Evolutionary conservation across 1,140 invertebrate species (phyloP).

Genomic region (Cherax quadricarinatus): DNA sequence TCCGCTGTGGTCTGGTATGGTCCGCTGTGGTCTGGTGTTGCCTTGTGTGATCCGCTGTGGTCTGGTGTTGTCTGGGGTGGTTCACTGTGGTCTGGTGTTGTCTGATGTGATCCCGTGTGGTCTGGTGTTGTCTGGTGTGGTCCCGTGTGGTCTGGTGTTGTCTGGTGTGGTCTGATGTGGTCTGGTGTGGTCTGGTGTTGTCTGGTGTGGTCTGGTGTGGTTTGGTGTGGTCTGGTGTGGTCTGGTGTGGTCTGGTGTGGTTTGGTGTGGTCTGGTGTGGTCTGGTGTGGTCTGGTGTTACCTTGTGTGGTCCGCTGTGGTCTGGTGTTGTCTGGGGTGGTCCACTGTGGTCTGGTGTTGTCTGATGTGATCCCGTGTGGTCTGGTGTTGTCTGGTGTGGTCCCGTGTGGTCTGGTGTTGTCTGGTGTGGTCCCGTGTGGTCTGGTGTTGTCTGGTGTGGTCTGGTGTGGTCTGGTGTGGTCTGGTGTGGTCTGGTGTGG

Average conservation of each 20-base stretch:
- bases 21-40: conserved; percentile 13
- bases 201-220: conserved; percentile 7
- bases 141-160: not conserved
- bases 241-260: conserved; percentile 1
- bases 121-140: conserved; percentile 9
- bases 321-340: conserved; percentile 1
- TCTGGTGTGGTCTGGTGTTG: conserved; percentile 7
- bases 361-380: not conserved
- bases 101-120: not conserved
- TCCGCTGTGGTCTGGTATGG: not conserved
- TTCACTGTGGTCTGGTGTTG: no score
- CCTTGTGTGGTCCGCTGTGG: conserved; percentile 5
- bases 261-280: conserved; percentile 18
- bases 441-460: conserved; percentile 1
- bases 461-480: not conserved
- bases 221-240: conserved; percentile 18
- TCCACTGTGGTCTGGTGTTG: conserved; percentile 12
- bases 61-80: conserved; percentile 5
- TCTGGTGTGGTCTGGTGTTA: conserved; percentile 9
- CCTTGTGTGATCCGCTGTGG: not conserved
- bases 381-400: conserved; percentile 4
- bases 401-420: not conserved
- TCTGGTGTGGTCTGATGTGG: conserved; percentile 3
- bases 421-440: not conserved
- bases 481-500: conserved; percentile 4